Base-by-base conservation (phyloP, 2,888 invertebrate genomes). In the Campoletis raptor region DNA sequence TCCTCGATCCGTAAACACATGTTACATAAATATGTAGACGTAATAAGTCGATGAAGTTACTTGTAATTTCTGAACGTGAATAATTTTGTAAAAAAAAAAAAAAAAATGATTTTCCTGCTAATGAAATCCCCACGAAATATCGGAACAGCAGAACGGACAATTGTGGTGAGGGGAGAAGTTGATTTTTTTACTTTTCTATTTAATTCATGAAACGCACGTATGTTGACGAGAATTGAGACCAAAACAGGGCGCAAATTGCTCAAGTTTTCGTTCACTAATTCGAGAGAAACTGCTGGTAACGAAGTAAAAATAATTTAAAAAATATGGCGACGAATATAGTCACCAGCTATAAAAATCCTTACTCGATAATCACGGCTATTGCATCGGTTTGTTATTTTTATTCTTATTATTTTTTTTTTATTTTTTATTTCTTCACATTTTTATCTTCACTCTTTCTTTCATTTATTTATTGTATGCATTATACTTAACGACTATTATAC, bases 401-500 rank as follows among this genome's bases (percentile, higher is more conserved):
- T 70, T 52, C 42, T 72, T 61, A 61, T 61, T 61, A 37, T 10
- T 52, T 52, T 52, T 67, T 67, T 67, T 52, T 82, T 69, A 69
- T 92, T 85, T 90, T 90, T 91, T 21, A 24, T 92, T 91, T 90
- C 21, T 42, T 76, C 76, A 37, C 69, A 61, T 54, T 85, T 73
- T 76, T 77, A 30, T 79, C 66, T 12, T 61, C 72, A 72, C 42
- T 67, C 61, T 69, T 72, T 52, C 61, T 79, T 66, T 82, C 64
- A 79, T 74, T 92, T 89, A 90, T 92, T 86, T 92, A 91, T 91
- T 92, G 92, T 91, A 92, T 91, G 88, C 88, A 88, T 91, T 91
- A 82, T 82, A 92, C 93, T 93, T 94, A 94, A 91, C 89, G 90
- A 93, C 92, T 94, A 94, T 94, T 93, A 93, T 94, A 94, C 91